phyloP scores from a whole-genome alignment of 2,888 invertebrate species.

The Ceraclea dissimilis region DNA sequence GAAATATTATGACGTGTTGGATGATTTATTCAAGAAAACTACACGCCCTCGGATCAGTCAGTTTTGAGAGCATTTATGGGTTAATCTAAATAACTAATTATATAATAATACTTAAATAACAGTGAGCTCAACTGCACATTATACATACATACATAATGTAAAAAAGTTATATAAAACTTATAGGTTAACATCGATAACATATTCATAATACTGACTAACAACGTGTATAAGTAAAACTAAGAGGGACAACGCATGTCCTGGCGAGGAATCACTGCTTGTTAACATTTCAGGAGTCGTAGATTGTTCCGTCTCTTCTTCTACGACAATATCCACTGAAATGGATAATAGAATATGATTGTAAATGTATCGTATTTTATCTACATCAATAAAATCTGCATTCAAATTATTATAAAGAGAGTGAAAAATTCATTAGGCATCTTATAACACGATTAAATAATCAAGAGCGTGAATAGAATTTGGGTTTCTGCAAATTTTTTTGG shows the following conservation, averaged over 20 bases:
- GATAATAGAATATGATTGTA: neutral
- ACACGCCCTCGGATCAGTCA: neutral
- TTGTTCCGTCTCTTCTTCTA: slow-evolving; percentile 15
- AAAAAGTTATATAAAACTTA: neutral
- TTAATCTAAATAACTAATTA: too few relatives aligned
- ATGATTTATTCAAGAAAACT: neutral
- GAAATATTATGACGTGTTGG: too few relatives aligned
- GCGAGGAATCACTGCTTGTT: slow-evolving; percentile 3
- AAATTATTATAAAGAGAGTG: too few relatives aligned
- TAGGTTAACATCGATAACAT: neutral
- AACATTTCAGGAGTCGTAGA: slow-evolving; percentile 14
- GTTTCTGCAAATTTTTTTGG: too few relatives aligned
- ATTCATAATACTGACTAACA: slow-evolving; percentile 1
- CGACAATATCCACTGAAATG: slow-evolving; percentile 20
- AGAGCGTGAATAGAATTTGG: too few relatives aligned
- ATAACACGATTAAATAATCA: too few relatives aligned
- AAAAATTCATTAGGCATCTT: too few relatives aligned
- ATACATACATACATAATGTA: neutral
- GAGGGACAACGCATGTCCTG: neutral
- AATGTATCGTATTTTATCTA: too few relatives aligned
- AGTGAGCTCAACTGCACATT: neutral
- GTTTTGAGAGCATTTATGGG: neutral
- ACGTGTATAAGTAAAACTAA: neutral
- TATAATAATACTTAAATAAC: too few relatives aligned
- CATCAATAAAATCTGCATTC: too few relatives aligned